Conservation (phyloP, 1,140 invertebrate species). For the Drosophila kikkawai region DNA sequence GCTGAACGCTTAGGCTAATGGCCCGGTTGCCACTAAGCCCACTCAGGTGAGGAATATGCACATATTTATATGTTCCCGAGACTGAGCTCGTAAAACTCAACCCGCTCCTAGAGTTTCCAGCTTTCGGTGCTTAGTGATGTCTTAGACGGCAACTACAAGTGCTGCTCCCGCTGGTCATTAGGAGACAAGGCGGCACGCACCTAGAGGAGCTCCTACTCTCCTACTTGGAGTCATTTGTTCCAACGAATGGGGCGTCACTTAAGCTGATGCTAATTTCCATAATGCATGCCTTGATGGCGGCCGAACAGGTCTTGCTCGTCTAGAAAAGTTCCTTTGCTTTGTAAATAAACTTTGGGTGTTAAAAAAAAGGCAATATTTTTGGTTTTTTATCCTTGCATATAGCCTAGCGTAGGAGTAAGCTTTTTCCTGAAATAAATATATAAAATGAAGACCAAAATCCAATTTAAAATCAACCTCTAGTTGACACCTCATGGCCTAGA, state of each 20-base stretch:
- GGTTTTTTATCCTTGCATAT: neutral
- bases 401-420: neutral
- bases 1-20: slow-evolving; percentile 64
- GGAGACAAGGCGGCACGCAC: slow-evolving; percentile 52
- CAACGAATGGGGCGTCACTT: slow-evolving; percentile 73
- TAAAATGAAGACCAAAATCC: slow-evolving; percentile 48
- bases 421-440: slow-evolving; percentile 1
- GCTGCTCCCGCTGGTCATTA: slow-evolving; percentile 67
- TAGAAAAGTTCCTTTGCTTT: slow-evolving; percentile 8
- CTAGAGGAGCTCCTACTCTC: slow-evolving; percentile 42
- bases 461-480: slow-evolving; percentile 58
- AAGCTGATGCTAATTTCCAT: slow-evolving; percentile 76
- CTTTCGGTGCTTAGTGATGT: slow-evolving; percentile 40
- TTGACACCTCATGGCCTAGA: slow-evolving; percentile 36
- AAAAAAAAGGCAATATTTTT: slow-evolving; percentile 18
- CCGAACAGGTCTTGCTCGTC: slow-evolving; percentile 46
- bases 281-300: slow-evolving; percentile 46
- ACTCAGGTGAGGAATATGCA: slow-evolving; percentile 13
- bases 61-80: neutral
- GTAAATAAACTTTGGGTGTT: slow-evolving; percentile 15
- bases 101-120: slow-evolving; percentile 26
- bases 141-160: slow-evolving; percentile 50
- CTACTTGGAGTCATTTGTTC: slow-evolving; percentile 67
- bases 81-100: slow-evolving; percentile 63
- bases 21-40: slow-evolving; percentile 31